phyloP scores from a whole-genome alignment of 2,797 vertebrate genomes.

The Hyperoplus lanceolatus region DNA sequence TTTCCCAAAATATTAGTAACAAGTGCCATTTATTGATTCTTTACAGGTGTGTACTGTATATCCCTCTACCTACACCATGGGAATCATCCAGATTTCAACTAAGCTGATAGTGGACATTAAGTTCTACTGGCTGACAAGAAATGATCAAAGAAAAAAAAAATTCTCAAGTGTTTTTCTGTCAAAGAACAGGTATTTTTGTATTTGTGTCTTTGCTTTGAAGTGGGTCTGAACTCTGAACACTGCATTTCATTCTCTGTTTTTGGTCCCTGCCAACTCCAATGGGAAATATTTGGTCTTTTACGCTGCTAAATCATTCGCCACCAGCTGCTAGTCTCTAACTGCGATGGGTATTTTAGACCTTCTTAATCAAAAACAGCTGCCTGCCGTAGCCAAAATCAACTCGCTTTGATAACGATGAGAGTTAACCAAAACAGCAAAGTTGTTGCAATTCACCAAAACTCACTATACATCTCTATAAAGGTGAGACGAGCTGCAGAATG shows the following conservation, averaged over 20 bases:
- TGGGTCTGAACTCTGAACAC: too few relatives aligned
- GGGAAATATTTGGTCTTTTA: neutral
- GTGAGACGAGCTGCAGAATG: neutral
- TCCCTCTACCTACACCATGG: neutral
- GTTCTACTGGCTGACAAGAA: neutral
- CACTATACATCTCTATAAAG: neutral
- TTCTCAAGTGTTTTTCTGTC: too few relatives aligned
- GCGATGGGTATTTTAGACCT: neutral
- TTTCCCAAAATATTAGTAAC: too few relatives aligned
- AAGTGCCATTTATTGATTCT: too few relatives aligned
- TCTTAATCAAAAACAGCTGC: neutral
- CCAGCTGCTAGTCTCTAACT: too few relatives aligned
- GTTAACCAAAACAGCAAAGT: neutral
- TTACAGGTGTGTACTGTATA: neutral
- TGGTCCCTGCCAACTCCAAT: neutral
- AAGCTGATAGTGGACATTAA: neutral
- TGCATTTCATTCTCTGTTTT: neutral
- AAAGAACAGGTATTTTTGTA: too few relatives aligned
- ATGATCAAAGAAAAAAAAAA: neutral
- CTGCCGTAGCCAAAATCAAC: neutral
- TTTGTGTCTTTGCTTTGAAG: too few relatives aligned
- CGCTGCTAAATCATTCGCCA: neutral
- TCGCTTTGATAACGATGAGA: neutral
- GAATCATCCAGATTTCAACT: neutral
- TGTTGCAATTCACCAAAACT: neutral